A percentile compares a stretch with the other conserved stretches of the same genome.
phyloP scores from a whole-genome alignment of 2,113 vertebrate genomes.

The Onychostruthus taczanowskii region DNA sequence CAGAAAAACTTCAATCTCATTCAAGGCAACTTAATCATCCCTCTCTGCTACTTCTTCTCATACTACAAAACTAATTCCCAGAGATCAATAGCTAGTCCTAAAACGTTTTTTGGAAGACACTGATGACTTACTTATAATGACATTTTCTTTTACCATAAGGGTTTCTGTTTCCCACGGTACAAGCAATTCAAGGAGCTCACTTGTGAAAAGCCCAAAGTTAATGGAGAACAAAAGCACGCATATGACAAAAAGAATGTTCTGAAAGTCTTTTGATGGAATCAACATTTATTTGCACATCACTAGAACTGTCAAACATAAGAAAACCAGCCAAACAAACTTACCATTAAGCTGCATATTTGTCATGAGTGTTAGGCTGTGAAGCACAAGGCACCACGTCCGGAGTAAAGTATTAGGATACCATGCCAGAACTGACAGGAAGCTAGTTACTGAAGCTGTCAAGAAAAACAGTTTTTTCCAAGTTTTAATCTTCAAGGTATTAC shows the following conservation, averaged over 20 bases:
- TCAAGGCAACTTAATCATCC: neutral
- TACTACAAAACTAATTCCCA: neutral
- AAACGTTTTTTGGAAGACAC: neutral
- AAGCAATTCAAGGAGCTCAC: neutral
- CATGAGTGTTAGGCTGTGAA: slow-evolving; percentile 98
- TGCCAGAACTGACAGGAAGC: slow-evolving; percentile 92
- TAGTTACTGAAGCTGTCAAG: slow-evolving; percentile 89
- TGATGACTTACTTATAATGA: neutral
- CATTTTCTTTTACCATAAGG: neutral
- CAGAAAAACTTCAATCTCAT: neutral
- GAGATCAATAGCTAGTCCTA: neutral
- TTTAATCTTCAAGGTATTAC: neutral
- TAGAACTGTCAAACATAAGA: neutral
- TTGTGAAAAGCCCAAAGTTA: neutral
- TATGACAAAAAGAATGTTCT: neutral
- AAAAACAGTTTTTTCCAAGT: neutral
- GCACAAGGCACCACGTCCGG: slow-evolving; percentile 96
- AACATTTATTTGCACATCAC: neutral
- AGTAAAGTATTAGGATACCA: slow-evolving; percentile 98
- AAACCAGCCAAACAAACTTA: slow-evolving; percentile 72
- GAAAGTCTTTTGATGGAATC: neutral
- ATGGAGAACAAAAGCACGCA: neutral
- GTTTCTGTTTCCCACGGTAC: neutral
- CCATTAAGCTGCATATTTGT: slow-evolving; percentile 93
- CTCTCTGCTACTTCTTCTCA: neutral